Base-by-base conservation (phyloP, 2,113 vertebrate genomes). In the Pyrgilauda ruficollis region DNA sequence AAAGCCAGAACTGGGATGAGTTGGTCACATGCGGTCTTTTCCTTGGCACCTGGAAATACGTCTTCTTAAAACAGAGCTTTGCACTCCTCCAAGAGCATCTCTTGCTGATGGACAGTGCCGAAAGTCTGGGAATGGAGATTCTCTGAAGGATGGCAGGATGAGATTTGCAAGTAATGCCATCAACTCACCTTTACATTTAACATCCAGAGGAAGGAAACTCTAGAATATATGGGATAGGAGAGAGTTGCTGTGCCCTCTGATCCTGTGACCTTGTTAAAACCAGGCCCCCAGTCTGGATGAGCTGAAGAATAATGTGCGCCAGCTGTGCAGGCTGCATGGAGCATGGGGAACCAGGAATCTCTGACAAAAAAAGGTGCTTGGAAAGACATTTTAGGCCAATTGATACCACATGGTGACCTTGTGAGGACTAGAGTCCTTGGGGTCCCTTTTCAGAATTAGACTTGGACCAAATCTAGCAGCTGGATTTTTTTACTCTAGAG, bases 331-430 rank as follows among this genome's bases (percentile, higher is more conserved):
- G 91, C 92, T 93, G 89, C 86, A 70, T 67, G 79, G 26, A 88
- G 88, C 72, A 63, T 69, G 61, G 92, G 86, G 86, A 97, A 95
- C 90, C 88, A 74, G 83, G 55, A 77, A 43, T 70, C 76, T 92
- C 22, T 77, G 85, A 93, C 88, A 80, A 84, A 92, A 90, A 88
- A 93, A 50, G 76, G 67, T 8, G 8, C 89, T 95, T 95, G 83
- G 90, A 93, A 93, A 93, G 90, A 63, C 89, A 90, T 86, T 70
- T 96, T 86, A 88, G 76, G 78, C 72, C 95, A 86, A 93, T 95
- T 90, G 91, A 96, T 96, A 95, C 86, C 94, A 97, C 96, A 92
- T 95, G 94, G 94, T 94, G 93, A 96, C 95, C 94, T 93, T 89
- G 67, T 16, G 91, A 94, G 69, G 96, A 95, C 89, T 70, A 39